Percentiles rank a stretch among this genome's conserved stretches.
Conservation (phyloP, 2,797 vertebrate species). For the Poecilia gillii region DNA sequence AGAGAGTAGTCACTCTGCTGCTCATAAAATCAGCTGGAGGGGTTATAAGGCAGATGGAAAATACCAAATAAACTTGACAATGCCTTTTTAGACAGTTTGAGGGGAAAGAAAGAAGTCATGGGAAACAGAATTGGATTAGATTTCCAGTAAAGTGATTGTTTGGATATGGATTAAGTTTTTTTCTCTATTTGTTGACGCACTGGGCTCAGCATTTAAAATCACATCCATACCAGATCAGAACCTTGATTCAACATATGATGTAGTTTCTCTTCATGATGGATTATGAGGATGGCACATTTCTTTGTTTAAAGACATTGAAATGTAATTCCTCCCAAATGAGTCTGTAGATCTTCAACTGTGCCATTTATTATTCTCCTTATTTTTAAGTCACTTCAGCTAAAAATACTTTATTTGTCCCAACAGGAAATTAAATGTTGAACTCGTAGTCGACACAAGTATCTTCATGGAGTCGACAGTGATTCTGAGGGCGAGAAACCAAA, state of each 20-base stretch:
- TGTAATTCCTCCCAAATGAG: neutral
- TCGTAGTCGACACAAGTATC: neutral
- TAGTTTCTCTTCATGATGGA: neutral
- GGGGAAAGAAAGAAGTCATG: neutral
- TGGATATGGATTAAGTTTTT: neutral
- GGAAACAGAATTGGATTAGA: conserved; percentile 11
- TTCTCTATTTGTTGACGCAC: conserved; percentile 6
- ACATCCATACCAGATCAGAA: neutral
- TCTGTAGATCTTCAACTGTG: neutral
- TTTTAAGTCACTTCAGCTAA: neutral
- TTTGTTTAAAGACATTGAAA: neutral
- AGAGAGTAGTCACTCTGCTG: conserved; percentile 35
- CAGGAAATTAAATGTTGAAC: neutral
- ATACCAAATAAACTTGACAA: conserved; percentile 10
- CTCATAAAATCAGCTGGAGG: conserved; percentile 33
- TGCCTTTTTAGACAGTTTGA: conserved; percentile 18
- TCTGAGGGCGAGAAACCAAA: neutral
- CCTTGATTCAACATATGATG: neutral
- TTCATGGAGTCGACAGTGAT: neutral
- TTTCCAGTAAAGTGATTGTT: conserved; percentile 20
- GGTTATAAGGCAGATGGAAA: conserved; percentile 15
- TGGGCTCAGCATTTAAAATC: neutral
- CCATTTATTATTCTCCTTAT: neutral
- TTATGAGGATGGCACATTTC: neutral
- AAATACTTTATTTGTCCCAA: neutral